These are phyloP conservation scores for Rhinoderma darwinii DNA, from an alignment of 2,113 vertebrate genomes.

Conservation along the genomic window DNA sequence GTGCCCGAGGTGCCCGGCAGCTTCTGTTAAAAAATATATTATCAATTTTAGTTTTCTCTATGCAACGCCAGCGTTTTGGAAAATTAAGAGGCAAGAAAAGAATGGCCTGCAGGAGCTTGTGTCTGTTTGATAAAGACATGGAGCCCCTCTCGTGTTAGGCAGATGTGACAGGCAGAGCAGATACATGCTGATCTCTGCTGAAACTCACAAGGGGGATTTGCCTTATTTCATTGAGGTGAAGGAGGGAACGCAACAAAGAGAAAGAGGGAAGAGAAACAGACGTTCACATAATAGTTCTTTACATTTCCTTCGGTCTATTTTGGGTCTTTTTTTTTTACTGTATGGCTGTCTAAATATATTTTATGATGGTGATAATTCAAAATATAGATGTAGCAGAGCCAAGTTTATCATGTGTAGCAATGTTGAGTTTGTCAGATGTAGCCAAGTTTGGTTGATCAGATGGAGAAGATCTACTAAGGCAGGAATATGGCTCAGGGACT, in stretches of 20 bases:
- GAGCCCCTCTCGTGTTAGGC: constrained; percentile 30
- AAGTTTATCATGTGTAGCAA: not conserved
- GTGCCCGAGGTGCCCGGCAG: constrained; percentile 3
- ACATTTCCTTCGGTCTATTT: not conserved
- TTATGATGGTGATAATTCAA: too few relatives aligned
- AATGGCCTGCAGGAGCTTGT: constrained; percentile 53
- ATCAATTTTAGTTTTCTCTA: constrained; percentile 35
- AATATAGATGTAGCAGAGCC: not conserved
- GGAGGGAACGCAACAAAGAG: not conserved
- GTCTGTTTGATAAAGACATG: constrained; percentile 57
- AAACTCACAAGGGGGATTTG: constrained; percentile 33
- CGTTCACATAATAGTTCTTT: constrained; percentile 15
- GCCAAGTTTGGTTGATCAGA: not conserved
- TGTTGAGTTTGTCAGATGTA: not conserved
- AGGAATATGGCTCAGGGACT: not conserved
- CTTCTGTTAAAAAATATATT: constrained; percentile 7
- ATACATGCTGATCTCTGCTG: constrained; percentile 48
- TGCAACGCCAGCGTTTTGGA: constrained; percentile 57
- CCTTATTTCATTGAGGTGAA: constrained; percentile 38
- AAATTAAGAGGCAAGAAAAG: constrained; percentile 47
- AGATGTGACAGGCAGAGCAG: constrained; percentile 51
- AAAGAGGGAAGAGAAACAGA: constrained; percentile 24
- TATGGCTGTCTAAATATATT: not conserved
- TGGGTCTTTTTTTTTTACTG: not conserved
- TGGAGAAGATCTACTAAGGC: not conserved